Evolutionary conservation across 2,888 invertebrate genomes (phyloP).

Genomic region (Pristionchus exspectatus): DNA sequence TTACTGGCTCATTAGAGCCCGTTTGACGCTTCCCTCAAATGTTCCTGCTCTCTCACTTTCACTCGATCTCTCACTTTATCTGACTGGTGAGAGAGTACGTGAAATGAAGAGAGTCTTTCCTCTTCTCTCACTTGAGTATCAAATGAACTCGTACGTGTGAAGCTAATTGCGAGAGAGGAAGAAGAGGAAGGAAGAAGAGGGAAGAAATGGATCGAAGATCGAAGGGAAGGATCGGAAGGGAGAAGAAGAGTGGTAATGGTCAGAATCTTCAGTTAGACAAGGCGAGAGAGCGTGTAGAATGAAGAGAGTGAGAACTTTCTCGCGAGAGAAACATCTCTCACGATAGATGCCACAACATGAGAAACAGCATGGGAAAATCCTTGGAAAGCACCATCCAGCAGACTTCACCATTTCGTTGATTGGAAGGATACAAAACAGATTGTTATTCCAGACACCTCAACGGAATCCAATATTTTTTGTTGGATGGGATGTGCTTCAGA

Average conservation of each 20-base stretch:
- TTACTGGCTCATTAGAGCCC: background rate
- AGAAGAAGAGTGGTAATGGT: background rate
- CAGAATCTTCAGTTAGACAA: background rate
- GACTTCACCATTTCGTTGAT: background rate
- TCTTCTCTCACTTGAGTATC: slow-evolving; percentile 18
- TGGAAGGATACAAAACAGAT: background rate
- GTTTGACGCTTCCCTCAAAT: background rate
- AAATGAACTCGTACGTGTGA: slow-evolving; percentile 43
- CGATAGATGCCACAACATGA: background rate
- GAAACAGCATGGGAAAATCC: slow-evolving; percentile 1
- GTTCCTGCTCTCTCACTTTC: background rate
- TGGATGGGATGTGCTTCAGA: background rate
- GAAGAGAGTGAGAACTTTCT: background rate
- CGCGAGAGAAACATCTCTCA: background rate
- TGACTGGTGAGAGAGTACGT: background rate
- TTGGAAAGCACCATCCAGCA: background rate
- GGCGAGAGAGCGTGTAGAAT: slow-evolving; percentile 2
- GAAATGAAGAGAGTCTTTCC: background rate
- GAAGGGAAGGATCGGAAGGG: background rate
- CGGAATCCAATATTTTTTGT: too few species aligned
- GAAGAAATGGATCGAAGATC: slow-evolving; percentile 47
- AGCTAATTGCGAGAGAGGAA: background rate
- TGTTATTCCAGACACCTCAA: background rate
- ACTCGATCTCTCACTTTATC: background rate
- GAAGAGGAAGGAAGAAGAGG: slow-evolving; percentile 48